Evolutionary conservation across 1,140 invertebrate genomes (phyloP).

Genomic region (Leptinotarsa texana): DNA sequence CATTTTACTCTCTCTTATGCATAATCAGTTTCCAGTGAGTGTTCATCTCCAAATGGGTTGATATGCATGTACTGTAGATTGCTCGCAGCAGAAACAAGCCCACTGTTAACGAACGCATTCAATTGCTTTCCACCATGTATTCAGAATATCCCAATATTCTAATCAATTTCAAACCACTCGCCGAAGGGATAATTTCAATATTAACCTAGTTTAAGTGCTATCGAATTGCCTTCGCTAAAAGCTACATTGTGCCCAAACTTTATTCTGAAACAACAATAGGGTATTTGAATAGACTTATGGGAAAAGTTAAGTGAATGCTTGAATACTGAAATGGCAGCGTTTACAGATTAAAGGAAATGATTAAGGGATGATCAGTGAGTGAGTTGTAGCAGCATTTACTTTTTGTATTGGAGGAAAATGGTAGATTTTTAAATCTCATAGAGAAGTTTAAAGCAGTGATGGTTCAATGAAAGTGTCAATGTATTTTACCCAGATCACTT

Average conservation of each 20-base stretch:
- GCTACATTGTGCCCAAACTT: conserved; percentile 10
- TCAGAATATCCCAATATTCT: conserved; percentile 13
- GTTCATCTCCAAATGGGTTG: no score
- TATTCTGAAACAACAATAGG: conserved; percentile 15
- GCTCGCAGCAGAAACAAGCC: no score
- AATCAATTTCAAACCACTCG: conserved; percentile 12
- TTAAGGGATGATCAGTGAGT: no score
- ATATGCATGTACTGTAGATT: not conserved
- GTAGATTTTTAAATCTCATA: no score
- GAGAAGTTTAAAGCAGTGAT: no score
- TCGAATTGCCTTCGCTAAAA: conserved; percentile 21
- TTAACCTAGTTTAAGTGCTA: conserved; percentile 21
- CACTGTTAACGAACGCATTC: not conserved
- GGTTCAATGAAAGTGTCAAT: no score
- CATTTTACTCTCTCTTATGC: no score
- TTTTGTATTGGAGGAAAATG: no score
- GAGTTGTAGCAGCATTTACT: no score
- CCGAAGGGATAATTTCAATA: conserved; percentile 26
- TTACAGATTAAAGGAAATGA: not conserved
- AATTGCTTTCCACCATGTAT: not conserved
- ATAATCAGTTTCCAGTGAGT: no score
- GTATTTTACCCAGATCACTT: no score
- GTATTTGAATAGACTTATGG: not conserved
- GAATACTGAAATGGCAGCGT: not conserved
- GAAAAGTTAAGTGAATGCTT: not conserved